These are phyloP conservation scores for Phyllotreta striolata DNA, from an alignment of 2,888 invertebrate genomes.

Conservation along the genomic window DNA sequence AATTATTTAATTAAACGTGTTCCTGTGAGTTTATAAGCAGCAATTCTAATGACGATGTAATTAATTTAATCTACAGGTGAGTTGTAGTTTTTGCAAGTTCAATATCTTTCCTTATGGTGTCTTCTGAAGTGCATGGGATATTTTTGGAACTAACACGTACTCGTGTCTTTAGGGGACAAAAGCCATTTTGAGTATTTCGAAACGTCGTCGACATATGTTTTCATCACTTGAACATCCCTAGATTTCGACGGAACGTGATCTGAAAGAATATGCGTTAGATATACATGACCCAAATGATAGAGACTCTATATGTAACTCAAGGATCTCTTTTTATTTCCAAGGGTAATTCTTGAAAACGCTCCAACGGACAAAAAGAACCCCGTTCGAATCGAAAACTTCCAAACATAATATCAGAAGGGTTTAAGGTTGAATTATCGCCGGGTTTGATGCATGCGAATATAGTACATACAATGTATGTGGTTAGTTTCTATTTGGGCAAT, in stretches of 20 bases:
- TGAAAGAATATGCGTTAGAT: constrained; percentile 22
- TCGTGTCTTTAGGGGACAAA: constrained; percentile 20
- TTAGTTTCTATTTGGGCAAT: too few relatives aligned
- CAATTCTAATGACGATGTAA: too few relatives aligned
- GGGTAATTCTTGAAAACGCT: not conserved
- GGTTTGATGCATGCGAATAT: too few relatives aligned
- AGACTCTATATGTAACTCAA: constrained; percentile 5
- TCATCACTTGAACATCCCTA: constrained; percentile 28
- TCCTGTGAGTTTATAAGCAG: too few relatives aligned
- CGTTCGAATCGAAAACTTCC: too few relatives aligned
- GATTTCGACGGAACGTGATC: constrained; percentile 25
- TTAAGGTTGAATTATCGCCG: too few relatives aligned
- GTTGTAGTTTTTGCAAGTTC: too few relatives aligned
- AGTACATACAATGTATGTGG: too few relatives aligned
- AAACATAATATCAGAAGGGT: too few relatives aligned
- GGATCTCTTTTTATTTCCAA: constrained; percentile 19
- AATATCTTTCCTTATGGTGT: not conserved
- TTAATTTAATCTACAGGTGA: too few relatives aligned
- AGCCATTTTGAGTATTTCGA: constrained; percentile 29
- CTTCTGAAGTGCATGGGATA: constrained; percentile 10
- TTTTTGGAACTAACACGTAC: constrained; percentile 21
- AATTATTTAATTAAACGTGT: too few relatives aligned
- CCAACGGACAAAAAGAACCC: too few relatives aligned
- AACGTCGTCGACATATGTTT: constrained; percentile 29
- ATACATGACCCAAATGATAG: constrained; percentile 21